phyloP scores from a whole-genome alignment of 2,113 vertebrate genomes.

The Chiloscyllium plagiosum region DNA sequence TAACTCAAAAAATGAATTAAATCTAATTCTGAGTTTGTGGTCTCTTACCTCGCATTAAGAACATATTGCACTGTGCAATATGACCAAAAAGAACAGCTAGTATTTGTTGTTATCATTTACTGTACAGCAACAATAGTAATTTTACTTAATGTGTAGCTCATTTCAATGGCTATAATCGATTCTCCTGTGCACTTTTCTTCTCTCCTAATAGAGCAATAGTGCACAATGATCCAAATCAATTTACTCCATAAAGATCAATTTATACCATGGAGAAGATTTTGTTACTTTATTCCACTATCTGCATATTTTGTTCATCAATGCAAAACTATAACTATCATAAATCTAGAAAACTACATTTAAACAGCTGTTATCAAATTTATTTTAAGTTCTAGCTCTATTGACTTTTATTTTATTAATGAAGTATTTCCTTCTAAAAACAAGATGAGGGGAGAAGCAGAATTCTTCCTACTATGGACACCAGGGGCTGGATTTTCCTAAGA shows the following conservation, averaged over 20 bases:
- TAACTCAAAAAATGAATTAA: background rate
- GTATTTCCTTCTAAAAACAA: too few species aligned
- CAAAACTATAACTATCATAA: too few species aligned
- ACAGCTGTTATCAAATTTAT: too few species aligned
- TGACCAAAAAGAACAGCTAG: background rate
- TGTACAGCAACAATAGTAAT: background rate
- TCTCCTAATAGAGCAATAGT: background rate
- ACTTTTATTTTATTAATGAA: too few species aligned
- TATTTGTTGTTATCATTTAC: background rate
- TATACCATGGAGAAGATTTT: too few species aligned
- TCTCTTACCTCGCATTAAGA: background rate
- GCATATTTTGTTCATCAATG: too few species aligned
- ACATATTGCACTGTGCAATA: background rate
- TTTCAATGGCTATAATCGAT: background rate
- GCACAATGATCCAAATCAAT: background rate
- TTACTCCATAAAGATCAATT: background rate
- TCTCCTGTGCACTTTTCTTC: background rate
- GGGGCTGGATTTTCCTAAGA: too few species aligned
- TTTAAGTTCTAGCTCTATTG: too few species aligned
- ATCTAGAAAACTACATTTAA: too few species aligned
- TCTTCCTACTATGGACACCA: too few species aligned
- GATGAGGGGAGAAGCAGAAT: too few species aligned
- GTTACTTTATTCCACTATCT: too few species aligned
- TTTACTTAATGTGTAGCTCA: background rate
- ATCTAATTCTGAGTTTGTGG: background rate